These are phyloP conservation scores for Montipora cactus DNA, from an alignment of 64 coral and sea anemone species.

Conservation along the genomic window DNA sequence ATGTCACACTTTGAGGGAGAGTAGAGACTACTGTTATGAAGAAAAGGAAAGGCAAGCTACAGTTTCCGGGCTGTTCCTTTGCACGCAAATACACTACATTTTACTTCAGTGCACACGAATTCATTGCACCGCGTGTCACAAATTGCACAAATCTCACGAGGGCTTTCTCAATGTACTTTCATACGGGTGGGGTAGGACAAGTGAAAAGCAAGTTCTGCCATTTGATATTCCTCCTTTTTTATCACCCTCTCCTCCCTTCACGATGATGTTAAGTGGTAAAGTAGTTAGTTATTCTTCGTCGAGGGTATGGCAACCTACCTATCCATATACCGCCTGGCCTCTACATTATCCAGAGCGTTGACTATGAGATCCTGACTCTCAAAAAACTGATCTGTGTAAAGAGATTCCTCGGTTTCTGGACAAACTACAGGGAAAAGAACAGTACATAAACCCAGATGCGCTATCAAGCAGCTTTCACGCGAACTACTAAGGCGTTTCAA, in stretches of 20 bases:
- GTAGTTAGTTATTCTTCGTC: not conserved
- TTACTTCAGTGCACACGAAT: too few relatives aligned
- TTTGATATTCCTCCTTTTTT: not conserved
- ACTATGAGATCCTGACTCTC: slow-evolving; percentile 85
- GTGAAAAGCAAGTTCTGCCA: not conserved
- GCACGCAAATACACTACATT: too few relatives aligned
- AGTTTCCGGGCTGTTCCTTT: too few relatives aligned
- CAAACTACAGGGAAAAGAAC: slow-evolving; percentile 53
- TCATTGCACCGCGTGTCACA: too few relatives aligned
- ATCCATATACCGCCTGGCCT: slow-evolving; percentile 95
- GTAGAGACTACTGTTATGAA: not conserved
- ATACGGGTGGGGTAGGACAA: too few relatives aligned
- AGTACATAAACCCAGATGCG: not conserved
- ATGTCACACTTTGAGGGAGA: not conserved
- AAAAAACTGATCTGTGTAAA: slow-evolving; percentile 90
- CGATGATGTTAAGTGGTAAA: not conserved
- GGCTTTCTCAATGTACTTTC: too few relatives aligned
- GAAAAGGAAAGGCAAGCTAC: too few relatives aligned
- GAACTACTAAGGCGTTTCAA: too few relatives aligned
- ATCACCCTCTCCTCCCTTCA: not conserved
- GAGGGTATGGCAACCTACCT: slow-evolving; percentile 45
- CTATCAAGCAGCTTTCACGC: too few relatives aligned
- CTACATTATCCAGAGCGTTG: slow-evolving; percentile 96
- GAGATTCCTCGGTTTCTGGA: slow-evolving; percentile 84
- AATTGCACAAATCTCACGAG: too few relatives aligned